A percentile compares a stretch with the other conserved stretches of the same genome.
phyloP scores from a whole-genome alignment of 2,888 invertebrate species.

The Resseliella maxima region DNA sequence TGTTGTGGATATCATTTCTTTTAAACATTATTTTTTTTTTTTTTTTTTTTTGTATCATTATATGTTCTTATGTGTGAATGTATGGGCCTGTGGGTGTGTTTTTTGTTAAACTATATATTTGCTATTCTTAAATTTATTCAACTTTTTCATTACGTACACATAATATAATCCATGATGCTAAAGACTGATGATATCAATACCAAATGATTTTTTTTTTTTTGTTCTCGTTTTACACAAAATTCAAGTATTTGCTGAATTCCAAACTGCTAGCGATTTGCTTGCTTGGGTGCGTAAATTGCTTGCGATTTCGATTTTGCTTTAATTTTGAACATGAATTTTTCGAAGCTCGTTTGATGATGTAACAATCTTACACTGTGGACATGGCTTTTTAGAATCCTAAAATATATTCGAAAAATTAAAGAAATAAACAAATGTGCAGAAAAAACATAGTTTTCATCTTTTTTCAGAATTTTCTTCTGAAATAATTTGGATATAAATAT shows the following conservation, averaged over 20 bases:
- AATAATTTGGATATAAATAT: neutral
- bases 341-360: slow-evolving; percentile 58
- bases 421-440: neutral
- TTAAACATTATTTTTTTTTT: neutral
- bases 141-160: slow-evolving; percentile 51
- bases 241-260: neutral
- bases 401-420: neutral
- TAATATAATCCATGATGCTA: slow-evolving; percentile 1
- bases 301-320: neutral
- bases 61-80: neutral
- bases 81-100: too few species aligned
- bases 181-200: neutral
- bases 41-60: neutral
- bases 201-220: neutral
- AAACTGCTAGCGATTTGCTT: neutral
- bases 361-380: slow-evolving; percentile 58
- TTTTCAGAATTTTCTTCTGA: too few species aligned
- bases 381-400: slow-evolving; percentile 58
- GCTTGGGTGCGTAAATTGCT: neutral
- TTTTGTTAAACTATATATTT: neutral
- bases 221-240: neutral
- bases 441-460: too few species aligned
- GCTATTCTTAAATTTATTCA: slow-evolving; percentile 17
- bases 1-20: too few species aligned
- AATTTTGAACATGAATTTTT: slow-evolving; percentile 58